These are phyloP conservation scores for Cephalopterus ornatus DNA, from an alignment of 2,113 vertebrate species.

Conservation along the genomic window DNA sequence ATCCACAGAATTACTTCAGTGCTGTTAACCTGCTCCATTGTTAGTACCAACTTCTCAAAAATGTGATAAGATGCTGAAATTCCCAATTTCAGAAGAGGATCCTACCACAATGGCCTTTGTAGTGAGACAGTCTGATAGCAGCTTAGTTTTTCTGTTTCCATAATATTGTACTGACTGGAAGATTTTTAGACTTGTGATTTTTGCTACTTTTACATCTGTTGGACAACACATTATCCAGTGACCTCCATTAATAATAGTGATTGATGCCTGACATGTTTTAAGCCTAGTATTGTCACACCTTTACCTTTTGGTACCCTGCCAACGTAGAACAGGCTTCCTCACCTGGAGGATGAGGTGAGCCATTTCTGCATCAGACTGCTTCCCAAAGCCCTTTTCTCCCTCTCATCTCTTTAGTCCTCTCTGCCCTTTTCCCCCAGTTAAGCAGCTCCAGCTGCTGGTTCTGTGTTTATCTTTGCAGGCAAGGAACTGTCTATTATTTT, in stretches of 20 bases:
- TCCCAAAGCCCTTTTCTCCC: neutral
- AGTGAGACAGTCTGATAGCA: neutral
- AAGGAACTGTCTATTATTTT: neutral
- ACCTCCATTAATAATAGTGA: neutral
- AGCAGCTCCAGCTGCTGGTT: neutral
- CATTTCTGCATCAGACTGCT: neutral
- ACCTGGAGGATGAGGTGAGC: neutral
- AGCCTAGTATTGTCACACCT: neutral
- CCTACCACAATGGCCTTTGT: neutral
- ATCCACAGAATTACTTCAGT: neutral
- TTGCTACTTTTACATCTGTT: neutral
- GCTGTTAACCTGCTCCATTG: neutral
- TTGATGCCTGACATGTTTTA: neutral
- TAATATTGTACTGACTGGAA: neutral
- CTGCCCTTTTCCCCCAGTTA: neutral
- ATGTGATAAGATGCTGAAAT: neutral
- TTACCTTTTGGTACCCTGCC: neutral
- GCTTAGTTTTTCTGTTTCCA: neutral
- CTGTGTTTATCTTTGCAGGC: neutral
- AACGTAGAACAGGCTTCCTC: neutral
- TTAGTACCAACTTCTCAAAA: neutral
- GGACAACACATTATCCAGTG: neutral
- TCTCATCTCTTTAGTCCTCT: neutral
- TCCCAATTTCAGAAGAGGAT: neutral
- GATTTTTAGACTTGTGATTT: neutral